Conservation (phyloP, 1,140 invertebrate species). For the Homalodisca vitripennis region DNA sequence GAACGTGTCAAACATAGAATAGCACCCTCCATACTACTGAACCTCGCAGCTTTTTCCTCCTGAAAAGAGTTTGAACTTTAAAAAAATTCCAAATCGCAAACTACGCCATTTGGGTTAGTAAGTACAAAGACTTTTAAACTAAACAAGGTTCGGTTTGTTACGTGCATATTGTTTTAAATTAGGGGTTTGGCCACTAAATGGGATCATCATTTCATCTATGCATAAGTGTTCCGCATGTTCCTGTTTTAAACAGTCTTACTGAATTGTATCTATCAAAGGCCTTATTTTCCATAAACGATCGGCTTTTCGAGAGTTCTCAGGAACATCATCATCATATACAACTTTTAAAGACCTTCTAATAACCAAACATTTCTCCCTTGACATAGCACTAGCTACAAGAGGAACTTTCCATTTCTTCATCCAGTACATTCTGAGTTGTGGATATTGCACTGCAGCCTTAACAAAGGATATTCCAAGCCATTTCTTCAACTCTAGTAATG, state of each 20-base stretch:
- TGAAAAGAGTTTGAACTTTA: constrained; percentile 16
- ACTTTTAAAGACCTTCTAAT: constrained; percentile 18
- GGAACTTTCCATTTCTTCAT: neutral
- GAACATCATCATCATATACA: constrained; percentile 30
- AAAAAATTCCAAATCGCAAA: constrained; percentile 35
- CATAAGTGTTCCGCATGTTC: constrained; percentile 14
- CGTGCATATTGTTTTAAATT: constrained; percentile 32
- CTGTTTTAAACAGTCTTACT: constrained; percentile 29
- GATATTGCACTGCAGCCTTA: neutral
- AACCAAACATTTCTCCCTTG: constrained; percentile 15
- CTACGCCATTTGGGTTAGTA: constrained; percentile 32
- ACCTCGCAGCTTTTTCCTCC: constrained; percentile 21
- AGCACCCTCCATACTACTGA: constrained; percentile 34
- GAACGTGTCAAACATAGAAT: constrained; percentile 32
- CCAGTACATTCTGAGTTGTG: neutral
- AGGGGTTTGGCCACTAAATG: constrained; percentile 29
- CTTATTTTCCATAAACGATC: constrained; percentile 36
- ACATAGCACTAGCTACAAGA: neutral
- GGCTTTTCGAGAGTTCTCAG: constrained; percentile 22
- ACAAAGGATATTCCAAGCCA: neutral
- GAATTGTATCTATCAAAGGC: constrained; percentile 28
- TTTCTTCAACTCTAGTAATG: neutral
- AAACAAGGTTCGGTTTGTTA: constrained; percentile 37
- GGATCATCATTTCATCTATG: constrained; percentile 38
- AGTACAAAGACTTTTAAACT: constrained; percentile 39